Evolutionary conservation across 2,113 vertebrate genomes (phyloP), one percentile per base, ranked within the genome.

Genomic region (Eubucco bourcierii): DNA sequence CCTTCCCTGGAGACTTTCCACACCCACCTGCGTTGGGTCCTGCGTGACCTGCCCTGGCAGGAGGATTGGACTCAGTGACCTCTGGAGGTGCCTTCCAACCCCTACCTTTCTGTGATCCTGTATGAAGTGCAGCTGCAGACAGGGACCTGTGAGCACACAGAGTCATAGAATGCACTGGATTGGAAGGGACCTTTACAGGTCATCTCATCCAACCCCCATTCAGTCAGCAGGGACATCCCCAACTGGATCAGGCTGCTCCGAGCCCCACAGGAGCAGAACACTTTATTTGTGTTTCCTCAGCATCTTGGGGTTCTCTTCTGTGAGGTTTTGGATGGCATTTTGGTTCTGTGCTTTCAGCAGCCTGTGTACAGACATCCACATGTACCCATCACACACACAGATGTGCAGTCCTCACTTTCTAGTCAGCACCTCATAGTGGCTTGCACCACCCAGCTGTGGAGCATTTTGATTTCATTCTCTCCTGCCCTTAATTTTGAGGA

Each of bases 301-400:
- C 5, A 27, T 74, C 21, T 71, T 67, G 31, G 13, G 33, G 12
- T 34, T 66, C 39, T 63, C 21, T 41, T 60, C 63, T 31, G 83
- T 72, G 46, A 68, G 8, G 37, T 52, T 67, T 80, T 61, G 72
- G 13, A 15, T 25, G 24, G 39, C 39, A 73, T 73, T 58, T 72
- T 79, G 20, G 47, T 85, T 85, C 27, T 55, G 4, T 81, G 25
- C 18, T 72, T 87, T 70, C 5, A 39, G 2, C 12, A 72, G 2
- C 47, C 37, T 81, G 20, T 59, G 4, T 17, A 27, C 10, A 52
- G 37, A n/a, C 10, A 13, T 28, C 16, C 11, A 9, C 46, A 6
- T 4, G 8, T 20, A 53, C 4, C 17, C 47, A 19, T 9, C 21
- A 23, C 5, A 7, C 46, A 10, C 8, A 46, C 0, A 0, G 9